A percentile compares a stretch with the other conserved stretches of the same genome.
These are phyloP conservation scores for Tetrax tetrax DNA, from an alignment of 2,113 vertebrate genomes.

Conservation along the genomic window DNA sequence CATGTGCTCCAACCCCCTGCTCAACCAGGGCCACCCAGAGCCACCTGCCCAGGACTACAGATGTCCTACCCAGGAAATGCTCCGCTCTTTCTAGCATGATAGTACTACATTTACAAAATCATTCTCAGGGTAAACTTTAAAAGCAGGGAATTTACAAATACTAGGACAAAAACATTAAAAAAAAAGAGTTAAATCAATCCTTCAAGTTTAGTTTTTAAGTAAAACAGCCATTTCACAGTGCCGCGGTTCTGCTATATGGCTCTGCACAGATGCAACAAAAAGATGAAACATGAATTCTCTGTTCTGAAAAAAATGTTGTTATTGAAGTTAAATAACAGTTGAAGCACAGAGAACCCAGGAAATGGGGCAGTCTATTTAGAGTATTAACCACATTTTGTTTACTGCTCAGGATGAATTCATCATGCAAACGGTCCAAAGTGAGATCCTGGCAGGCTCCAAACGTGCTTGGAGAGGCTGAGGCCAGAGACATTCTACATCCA, in stretches of 20 bases:
- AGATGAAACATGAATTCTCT: neutral
- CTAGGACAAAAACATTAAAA: neutral
- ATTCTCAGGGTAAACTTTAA: neutral
- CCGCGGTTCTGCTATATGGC: neutral
- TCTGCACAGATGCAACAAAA: neutral
- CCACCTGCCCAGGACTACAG: neutral
- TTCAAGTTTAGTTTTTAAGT: neutral
- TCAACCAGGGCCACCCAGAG: neutral
- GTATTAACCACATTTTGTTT: constrained; percentile 69
- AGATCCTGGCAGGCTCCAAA: constrained; percentile 68
- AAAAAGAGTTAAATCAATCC: neutral
- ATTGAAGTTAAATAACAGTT: constrained; percentile 7
- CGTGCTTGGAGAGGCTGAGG: constrained; percentile 18
- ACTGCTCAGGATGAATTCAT: constrained; percentile 69
- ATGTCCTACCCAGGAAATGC: neutral
- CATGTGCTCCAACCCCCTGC: neutral
- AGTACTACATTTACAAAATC: neutral
- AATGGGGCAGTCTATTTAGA: constrained; percentile 60
- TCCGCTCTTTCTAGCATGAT: neutral
- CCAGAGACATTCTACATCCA: constrained; percentile 77
- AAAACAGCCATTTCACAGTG: neutral
- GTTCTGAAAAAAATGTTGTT: constrained; percentile 1
- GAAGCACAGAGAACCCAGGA: constrained; percentile 11
- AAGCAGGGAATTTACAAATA: neutral
- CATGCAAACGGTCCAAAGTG: constrained; percentile 53